Percentiles rank a stretch among this genome's conserved stretches.
These are phyloP conservation scores for Gryllus longicercus DNA, from an alignment of 2,888 invertebrate species.

Conservation along the genomic window DNA sequence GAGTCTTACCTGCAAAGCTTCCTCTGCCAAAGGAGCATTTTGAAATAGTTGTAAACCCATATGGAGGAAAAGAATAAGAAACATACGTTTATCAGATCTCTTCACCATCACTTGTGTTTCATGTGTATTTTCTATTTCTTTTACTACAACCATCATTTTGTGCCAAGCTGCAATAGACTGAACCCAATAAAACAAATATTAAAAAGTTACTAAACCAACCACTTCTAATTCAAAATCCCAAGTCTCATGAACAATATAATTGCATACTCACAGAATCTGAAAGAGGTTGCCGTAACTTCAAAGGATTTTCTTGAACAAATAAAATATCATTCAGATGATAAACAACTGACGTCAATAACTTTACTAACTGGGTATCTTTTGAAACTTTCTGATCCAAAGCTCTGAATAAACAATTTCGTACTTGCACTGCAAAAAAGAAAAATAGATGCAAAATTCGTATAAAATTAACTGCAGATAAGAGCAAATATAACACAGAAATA, in stretches of 20 bases:
- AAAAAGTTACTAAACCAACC: background rate
- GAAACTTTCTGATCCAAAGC: conserved; percentile 56
- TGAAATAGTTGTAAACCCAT: conserved; percentile 70
- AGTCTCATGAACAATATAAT: too few relatives aligned
- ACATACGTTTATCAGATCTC: conserved; percentile 53
- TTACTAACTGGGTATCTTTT: background rate
- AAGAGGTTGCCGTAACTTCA: background rate
- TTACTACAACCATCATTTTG: conserved; percentile 55
- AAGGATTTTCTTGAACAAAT: background rate
- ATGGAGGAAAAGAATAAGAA: conserved; percentile 67
- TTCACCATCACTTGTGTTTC: conserved; percentile 38
- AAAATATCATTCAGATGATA: background rate
- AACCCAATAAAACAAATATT: background rate
- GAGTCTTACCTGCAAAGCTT: conserved; percentile 35
- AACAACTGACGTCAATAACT: background rate
- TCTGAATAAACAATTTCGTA: conserved; percentile 66
- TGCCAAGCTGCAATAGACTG: conserved; percentile 57
- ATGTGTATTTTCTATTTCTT: conserved; percentile 50
- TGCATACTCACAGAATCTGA: background rate
- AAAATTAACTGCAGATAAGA: background rate
- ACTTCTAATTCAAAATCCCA: too few relatives aligned
- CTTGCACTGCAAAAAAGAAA: conserved; percentile 52
- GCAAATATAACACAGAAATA: background rate
- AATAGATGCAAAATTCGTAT: background rate
- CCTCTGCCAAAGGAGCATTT: conserved; percentile 63